Evolutionary conservation across 2,113 vertebrate genomes (phyloP).

Genomic region (Nothoprocta pentlandii): DNA sequence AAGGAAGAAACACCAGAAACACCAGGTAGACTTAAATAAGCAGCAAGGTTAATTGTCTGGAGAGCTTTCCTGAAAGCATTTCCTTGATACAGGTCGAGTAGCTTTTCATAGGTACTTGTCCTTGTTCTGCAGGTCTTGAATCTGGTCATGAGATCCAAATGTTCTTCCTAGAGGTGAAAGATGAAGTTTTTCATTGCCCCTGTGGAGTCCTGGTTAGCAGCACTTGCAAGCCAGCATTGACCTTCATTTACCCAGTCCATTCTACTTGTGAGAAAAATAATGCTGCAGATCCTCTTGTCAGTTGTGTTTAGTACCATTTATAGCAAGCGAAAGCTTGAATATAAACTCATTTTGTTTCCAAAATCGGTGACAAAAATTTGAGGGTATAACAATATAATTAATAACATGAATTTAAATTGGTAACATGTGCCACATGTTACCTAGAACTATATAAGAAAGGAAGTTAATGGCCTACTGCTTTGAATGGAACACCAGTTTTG

Average conservation of each 20-base stretch:
- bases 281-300: not conserved
- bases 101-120: not conserved
- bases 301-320: not conserved
- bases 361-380: not conserved
- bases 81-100: not conserved
- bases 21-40: not conserved
- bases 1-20: not conserved
- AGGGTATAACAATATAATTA: not conserved
- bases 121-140: not conserved
- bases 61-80: not conserved
- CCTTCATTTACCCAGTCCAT: not conserved
- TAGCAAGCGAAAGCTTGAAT: not conserved
- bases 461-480: not conserved
- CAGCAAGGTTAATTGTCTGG: not conserved
- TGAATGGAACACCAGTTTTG: not conserved
- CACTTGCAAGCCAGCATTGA: not conserved
- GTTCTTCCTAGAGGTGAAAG: not conserved
- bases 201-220: not conserved
- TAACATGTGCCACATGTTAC: not conserved
- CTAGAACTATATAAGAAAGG: not conserved
- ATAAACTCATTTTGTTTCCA: not conserved
- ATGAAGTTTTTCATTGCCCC: not conserved
- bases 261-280: not conserved
- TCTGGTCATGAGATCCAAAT: not conserved
- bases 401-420: not conserved